A percentile compares a stretch with the other conserved stretches of the same genome.
Evolutionary conservation across 2,888 invertebrate species (phyloP).

Genomic region (Dascillus cervinus): DNA sequence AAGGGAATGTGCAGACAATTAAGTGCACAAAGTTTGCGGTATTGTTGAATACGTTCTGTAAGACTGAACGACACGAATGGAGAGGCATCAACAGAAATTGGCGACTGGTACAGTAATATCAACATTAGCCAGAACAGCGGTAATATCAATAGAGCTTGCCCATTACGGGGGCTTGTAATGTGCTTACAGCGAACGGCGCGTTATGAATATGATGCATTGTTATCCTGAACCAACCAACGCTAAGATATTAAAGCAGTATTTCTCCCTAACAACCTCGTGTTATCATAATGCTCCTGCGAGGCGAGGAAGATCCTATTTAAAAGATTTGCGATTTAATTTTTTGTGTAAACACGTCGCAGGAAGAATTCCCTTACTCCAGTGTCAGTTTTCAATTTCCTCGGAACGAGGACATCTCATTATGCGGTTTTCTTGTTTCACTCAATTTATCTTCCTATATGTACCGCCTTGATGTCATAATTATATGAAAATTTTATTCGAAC

Average conservation of each 20-base stretch:
- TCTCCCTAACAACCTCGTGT: constrained; percentile 30
- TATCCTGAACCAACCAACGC: constrained; percentile 26
- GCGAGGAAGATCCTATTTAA: constrained; percentile 31
- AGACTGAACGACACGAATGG: not conserved
- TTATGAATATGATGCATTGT: constrained; percentile 34
- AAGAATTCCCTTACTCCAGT: constrained; percentile 21
- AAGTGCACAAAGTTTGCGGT: too few relatives aligned
- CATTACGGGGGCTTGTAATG: constrained; percentile 30
- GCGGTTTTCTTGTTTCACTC: constrained; percentile 18
- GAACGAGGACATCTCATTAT: constrained; percentile 19
- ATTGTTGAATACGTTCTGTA: too few relatives aligned
- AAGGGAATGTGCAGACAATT: too few relatives aligned
- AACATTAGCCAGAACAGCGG: constrained; percentile 22
- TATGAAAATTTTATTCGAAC: constrained; percentile 17
- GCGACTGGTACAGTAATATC: constrained; percentile 16
- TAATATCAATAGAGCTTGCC: constrained; percentile 29
- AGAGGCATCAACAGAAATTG: constrained; percentile 4
- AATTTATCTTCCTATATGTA: constrained; percentile 15
- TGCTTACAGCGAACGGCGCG: constrained; percentile 26
- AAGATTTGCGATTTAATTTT: constrained; percentile 38
- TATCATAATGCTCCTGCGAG: constrained; percentile 31
- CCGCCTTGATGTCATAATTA: constrained; percentile 28
- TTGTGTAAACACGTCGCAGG: constrained; percentile 28
- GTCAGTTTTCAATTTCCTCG: constrained; percentile 29
- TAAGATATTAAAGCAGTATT: constrained; percentile 33